Conservation (phyloP, 2,888 invertebrate genomes). For the Agriopis marginaria region DNA sequence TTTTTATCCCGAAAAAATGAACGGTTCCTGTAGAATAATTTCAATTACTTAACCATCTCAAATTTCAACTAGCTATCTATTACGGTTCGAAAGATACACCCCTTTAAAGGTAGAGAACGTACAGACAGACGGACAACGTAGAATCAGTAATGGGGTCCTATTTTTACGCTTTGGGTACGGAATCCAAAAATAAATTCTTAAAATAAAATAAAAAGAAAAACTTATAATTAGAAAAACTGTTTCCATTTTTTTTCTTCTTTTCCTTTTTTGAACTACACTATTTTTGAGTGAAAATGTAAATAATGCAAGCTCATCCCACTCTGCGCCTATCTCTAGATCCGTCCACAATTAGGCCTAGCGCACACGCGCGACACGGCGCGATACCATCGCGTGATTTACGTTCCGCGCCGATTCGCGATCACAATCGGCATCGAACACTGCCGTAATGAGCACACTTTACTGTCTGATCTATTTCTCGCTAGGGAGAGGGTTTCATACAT, state of each 20-base stretch:
- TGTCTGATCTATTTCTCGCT: slow-evolving; percentile 47
- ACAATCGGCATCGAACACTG: slow-evolving; percentile 16
- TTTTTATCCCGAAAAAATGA: no score
- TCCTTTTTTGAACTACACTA: background rate
- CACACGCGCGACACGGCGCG: slow-evolving; percentile 67
- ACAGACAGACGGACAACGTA: no score
- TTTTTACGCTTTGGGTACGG: no score
- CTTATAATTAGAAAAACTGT: background rate
- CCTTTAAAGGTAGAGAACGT: no score
- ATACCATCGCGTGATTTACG: slow-evolving; percentile 78
- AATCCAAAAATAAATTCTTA: no score
- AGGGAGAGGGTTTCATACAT: slow-evolving; percentile 18
- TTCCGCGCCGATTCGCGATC: slow-evolving; percentile 58
- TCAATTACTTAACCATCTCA: no score
- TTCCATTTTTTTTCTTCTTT: background rate
- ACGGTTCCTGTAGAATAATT: no score
- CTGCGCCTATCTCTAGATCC: slow-evolving; percentile 51
- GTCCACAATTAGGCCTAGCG: slow-evolving; percentile 73
- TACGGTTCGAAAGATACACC: no score
- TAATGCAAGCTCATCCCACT: slow-evolving; percentile 5
- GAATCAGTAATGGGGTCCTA: no score
- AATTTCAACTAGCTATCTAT: no score
- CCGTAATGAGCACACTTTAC: slow-evolving; percentile 65
- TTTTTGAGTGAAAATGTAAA: slow-evolving; percentile 12
- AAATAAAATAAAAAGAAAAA: no score